Conservation (phyloP, 2,888 invertebrate species). For the Mongoloraphidia duomilia region DNA sequence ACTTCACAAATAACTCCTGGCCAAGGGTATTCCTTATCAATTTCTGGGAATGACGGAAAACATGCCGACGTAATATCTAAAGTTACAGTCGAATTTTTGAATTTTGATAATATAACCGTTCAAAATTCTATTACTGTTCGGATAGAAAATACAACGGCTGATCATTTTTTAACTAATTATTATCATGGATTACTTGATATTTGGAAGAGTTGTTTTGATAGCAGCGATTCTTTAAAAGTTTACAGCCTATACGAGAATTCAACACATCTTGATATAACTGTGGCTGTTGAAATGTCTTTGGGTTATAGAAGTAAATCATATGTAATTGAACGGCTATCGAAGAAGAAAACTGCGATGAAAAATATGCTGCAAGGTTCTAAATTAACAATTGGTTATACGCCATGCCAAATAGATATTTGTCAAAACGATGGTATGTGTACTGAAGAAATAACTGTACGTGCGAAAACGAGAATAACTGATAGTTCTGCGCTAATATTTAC, state of each 20-base stretch:
- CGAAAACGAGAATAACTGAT: constrained; percentile 60
- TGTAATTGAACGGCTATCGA: constrained; percentile 46
- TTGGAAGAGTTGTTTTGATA: constrained; percentile 49
- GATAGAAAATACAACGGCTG: constrained; percentile 56
- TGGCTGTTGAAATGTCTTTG: constrained; percentile 46
- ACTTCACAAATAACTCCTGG: constrained; percentile 56
- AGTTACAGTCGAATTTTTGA: constrained; percentile 66
- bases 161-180: constrained; percentile 58
- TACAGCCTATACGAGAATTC: constrained; percentile 61
- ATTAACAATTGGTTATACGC: constrained; percentile 58
- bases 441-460: constrained; percentile 52
- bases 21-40: constrained; percentile 60
- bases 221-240: constrained; percentile 47
- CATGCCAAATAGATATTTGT: constrained; percentile 58
- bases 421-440: constrained; percentile 67
- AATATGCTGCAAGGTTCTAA: constrained; percentile 45
- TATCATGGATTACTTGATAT: constrained; percentile 61
- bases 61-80: constrained; percentile 78
- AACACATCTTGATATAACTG: constrained; percentile 51
- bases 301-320: constrained; percentile 48
- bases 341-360: constrained; percentile 48
- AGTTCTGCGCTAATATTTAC: constrained; percentile 71
- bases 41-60: constrained; percentile 80
- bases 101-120: constrained; percentile 67
- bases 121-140: constrained; percentile 69